phyloP scores from a whole-genome alignment of 1,140 invertebrate genomes.

The Andrena cerasifolii region DNA sequence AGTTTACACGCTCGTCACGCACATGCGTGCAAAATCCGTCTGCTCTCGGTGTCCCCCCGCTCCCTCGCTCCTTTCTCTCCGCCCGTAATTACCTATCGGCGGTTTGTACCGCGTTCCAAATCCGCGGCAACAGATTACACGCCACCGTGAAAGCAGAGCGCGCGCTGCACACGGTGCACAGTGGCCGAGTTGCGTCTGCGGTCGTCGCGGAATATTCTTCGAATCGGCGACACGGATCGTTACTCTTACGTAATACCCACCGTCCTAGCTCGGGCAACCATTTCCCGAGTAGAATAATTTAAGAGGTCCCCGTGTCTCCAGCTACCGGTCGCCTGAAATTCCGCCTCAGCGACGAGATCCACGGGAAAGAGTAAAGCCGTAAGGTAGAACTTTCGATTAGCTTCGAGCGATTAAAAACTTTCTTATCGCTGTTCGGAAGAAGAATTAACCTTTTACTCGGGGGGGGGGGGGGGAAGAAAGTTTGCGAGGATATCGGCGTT shows the following conservation, averaged over 20 bases:
- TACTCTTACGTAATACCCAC: too few relatives aligned
- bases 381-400: background rate
- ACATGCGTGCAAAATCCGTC: slow-evolving; percentile 57
- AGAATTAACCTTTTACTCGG: background rate
- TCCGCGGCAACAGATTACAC: slow-evolving; percentile 2
- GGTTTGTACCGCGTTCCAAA: background rate
- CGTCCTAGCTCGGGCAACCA: too few relatives aligned
- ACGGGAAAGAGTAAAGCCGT: background rate
- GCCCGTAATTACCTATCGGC: slow-evolving; percentile 22
- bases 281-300: too few relatives aligned
- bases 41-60: slow-evolving; percentile 4
- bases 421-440: background rate
- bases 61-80: slow-evolving; percentile 1
- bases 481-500: background rate
- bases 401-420: slow-evolving; percentile 1
- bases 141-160: background rate
- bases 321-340: too few relatives aligned
- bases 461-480: background rate
- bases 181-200: background rate
- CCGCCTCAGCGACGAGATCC: background rate
- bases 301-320: too few relatives aligned
- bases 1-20: slow-evolving; percentile 62
- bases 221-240: background rate
- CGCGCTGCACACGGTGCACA: background rate
- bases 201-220: background rate